Conservation (phyloP, 2,888 invertebrate genomes). For the Drosophila macrospina region DNA sequence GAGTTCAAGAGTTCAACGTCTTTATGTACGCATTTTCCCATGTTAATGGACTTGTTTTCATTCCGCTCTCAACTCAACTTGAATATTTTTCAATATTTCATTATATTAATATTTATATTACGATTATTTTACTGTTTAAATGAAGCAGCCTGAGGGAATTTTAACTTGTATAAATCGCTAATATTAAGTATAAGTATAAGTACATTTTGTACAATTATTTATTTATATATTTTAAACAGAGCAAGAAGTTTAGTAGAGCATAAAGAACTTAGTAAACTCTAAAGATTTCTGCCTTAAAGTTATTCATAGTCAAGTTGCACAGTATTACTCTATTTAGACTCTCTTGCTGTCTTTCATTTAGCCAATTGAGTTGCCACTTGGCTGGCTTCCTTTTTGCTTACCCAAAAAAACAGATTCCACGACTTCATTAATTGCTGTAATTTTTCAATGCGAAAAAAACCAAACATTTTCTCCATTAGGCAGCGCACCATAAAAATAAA, state of each 20-base stretch:
- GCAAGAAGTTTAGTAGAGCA: too few species aligned
- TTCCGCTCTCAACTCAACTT: constrained; percentile 4
- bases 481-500: constrained; percentile 77
- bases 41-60: constrained; percentile 55
- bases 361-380: constrained; percentile 53
- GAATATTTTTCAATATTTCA: constrained; percentile 9
- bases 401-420: constrained; percentile 31
- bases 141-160: too few species aligned
- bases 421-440: constrained; percentile 67
- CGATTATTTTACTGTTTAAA: not conserved
- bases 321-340: not conserved
- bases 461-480: constrained; percentile 71
- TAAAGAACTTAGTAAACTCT: too few species aligned
- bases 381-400: constrained; percentile 2
- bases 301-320: not conserved
- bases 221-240: too few species aligned
- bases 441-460: constrained; percentile 60
- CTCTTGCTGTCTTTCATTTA: constrained; percentile 35
- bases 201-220: too few species aligned
- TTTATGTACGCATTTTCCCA: constrained; percentile 58
- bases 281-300: not conserved
- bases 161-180: too few species aligned
- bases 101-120: not conserved
- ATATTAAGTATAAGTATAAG: too few species aligned
- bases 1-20: constrained; percentile 73